These are phyloP conservation scores for Fulmarus glacialis DNA, from an alignment of 2,113 vertebrate species.

Conservation along the genomic window DNA sequence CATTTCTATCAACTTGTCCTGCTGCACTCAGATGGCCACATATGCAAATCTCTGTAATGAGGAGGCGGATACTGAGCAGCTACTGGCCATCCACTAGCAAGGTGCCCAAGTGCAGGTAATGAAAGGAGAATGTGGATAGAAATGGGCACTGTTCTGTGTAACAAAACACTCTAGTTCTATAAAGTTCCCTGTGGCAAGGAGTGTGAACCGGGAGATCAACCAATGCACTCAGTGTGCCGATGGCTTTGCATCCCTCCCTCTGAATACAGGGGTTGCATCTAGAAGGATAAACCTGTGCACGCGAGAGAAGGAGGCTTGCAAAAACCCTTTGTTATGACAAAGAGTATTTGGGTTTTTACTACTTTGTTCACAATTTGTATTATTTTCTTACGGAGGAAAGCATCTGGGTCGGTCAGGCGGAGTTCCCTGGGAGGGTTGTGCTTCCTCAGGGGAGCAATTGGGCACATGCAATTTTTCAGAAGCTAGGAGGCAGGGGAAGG, in stretches of 20 bases:
- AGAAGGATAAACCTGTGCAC: neutral
- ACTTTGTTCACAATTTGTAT: neutral
- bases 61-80: neutral
- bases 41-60: accelerated
- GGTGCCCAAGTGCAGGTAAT: neutral
- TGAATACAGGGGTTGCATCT: neutral
- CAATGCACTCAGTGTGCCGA: accelerated
- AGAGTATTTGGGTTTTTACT: neutral
- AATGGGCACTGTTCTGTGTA: neutral
- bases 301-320: neutral
- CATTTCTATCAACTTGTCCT: neutral
- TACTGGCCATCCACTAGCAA: neutral
- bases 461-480: neutral
- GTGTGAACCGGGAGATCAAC: neutral
- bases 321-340: neutral
- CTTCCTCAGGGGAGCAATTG: accelerated
- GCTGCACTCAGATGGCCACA: neutral
- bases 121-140: neutral
- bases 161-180: neutral
- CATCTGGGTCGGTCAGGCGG: accelerated
- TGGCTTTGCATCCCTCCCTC: neutral
- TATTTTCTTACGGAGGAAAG: neutral
- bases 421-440: neutral
- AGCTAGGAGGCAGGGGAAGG: neutral
- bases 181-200: accelerated